Evolutionary conservation across 2,888 invertebrate genomes (phyloP).

Genomic region (Troides helena): DNA sequence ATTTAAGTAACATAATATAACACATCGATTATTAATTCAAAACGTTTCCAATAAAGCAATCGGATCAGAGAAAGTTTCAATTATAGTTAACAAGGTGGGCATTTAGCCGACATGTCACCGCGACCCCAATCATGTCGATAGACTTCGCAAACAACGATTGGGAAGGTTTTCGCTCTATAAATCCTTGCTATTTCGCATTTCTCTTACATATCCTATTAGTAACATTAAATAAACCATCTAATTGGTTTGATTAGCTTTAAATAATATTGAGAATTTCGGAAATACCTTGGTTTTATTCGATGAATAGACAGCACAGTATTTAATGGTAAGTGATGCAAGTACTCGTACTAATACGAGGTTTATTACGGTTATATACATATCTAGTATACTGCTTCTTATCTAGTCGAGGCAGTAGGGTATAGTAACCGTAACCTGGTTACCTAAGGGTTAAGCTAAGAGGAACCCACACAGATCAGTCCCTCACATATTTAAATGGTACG

Average conservation of each 20-base stretch:
- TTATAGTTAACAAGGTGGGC: slow-evolving; percentile 27
- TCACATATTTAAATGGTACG: too few relatives aligned
- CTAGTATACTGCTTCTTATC: too few relatives aligned
- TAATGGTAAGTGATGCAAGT: too few relatives aligned
- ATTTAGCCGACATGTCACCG: slow-evolving; percentile 20
- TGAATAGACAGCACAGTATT: too few relatives aligned
- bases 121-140: slow-evolving; percentile 28
- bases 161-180: slow-evolving; percentile 9
- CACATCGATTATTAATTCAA: neutral
- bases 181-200: neutral
- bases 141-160: slow-evolving; percentile 17
- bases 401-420: too few relatives aligned
- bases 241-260: neutral
- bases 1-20: neutral
- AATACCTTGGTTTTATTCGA: too few relatives aligned
- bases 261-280: neutral
- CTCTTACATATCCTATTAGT: neutral
- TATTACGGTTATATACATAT: too few relatives aligned
- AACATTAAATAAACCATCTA: neutral
- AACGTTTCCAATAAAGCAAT: slow-evolving; percentile 18
- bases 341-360: too few relatives aligned
- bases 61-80: slow-evolving; percentile 24
- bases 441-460: too few relatives aligned
- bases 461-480: too few relatives aligned
- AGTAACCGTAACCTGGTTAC: too few relatives aligned